These are phyloP conservation scores for Panorpa germanica DNA, from an alignment of 2,888 invertebrate genomes.

Conservation along the genomic window DNA sequence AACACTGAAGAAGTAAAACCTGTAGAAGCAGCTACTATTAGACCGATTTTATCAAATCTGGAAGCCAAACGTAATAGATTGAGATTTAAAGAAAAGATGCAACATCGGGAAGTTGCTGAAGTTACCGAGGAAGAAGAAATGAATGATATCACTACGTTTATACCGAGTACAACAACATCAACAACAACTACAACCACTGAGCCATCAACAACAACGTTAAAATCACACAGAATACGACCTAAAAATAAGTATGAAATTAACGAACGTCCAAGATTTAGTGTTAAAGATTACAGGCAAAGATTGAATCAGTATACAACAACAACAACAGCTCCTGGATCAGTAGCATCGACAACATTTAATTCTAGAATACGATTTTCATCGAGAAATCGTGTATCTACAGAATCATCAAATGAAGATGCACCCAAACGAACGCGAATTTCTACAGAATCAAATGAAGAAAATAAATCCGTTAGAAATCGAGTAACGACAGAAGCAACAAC, in stretches of 20 bases:
- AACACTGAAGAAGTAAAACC: too few species aligned
- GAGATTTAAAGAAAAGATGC: too few species aligned
- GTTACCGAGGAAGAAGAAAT: too few species aligned
- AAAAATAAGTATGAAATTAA: constrained; percentile 31
- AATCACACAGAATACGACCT: constrained; percentile 4
- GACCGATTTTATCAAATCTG: too few species aligned
- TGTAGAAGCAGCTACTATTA: too few species aligned
- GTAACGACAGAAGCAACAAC: too few species aligned
- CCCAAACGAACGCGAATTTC: constrained; percentile 16
- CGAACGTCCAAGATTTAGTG: constrained; percentile 52
- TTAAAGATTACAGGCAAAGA: constrained; percentile 54
- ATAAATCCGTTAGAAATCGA: constrained; percentile 18
- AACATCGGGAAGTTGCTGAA: too few species aligned
- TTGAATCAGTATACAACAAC: constrained; percentile 33
- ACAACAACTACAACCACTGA: constrained; percentile 4
- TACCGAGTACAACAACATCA: constrained; percentile 8
- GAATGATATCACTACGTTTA: too few species aligned
- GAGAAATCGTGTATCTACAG: constrained; percentile 11
- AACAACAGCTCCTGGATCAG: constrained; percentile 14
- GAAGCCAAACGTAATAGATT: too few species aligned
- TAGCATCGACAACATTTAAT: constrained; percentile 9
- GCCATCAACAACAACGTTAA: constrained; percentile 4
- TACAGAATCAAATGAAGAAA: not conserved
- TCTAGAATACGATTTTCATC: constrained; percentile 12
- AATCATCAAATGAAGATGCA: constrained; percentile 7